These are phyloP conservation scores for Mylabris phalerata DNA, from an alignment of 1,140 invertebrate genomes.

Conservation along the genomic window DNA sequence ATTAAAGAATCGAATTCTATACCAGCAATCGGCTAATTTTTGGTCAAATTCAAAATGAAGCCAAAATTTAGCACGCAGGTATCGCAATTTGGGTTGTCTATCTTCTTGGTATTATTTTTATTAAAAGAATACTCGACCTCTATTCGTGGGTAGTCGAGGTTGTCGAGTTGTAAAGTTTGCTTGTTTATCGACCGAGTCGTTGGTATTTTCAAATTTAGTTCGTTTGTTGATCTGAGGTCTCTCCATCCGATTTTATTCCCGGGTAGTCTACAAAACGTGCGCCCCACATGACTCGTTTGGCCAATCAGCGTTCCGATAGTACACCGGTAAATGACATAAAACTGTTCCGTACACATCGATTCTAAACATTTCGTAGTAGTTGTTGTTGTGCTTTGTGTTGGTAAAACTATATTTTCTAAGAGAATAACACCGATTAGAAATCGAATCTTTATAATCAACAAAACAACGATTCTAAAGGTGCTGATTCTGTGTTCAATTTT, in stretches of 20 bases:
- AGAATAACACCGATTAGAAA: conserved; percentile 4
- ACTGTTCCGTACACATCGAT: conserved; percentile 11
- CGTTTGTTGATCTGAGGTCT: conserved; percentile 4
- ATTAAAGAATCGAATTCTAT: too few species aligned
- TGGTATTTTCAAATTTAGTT: background rate
- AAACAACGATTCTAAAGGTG: background rate
- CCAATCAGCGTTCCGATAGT: conserved; percentile 17
- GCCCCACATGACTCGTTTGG: conserved; percentile 5
- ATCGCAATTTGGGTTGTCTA: too few species aligned
- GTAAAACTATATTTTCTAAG: background rate
- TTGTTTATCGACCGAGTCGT: too few species aligned
- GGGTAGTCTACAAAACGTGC: conserved; percentile 6
- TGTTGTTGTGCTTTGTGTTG: background rate
- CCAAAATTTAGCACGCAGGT: too few species aligned
- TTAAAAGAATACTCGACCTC: too few species aligned
- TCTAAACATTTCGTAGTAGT: conserved; percentile 2
- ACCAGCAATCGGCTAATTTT: too few species aligned
- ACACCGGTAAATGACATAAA: conserved; percentile 23
- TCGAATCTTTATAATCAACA: background rate
- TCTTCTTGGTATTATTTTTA: too few species aligned
- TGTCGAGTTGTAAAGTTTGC: too few species aligned
- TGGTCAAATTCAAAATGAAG: too few species aligned
- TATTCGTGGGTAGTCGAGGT: too few species aligned
- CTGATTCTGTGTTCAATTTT: background rate
- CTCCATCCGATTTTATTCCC: background rate